Evolutionary conservation across 35 echinoderm and acorn worm genomes (phyloP), one percentile per base, ranked within the genome.

Genomic region (Ptychodera flava): DNA sequence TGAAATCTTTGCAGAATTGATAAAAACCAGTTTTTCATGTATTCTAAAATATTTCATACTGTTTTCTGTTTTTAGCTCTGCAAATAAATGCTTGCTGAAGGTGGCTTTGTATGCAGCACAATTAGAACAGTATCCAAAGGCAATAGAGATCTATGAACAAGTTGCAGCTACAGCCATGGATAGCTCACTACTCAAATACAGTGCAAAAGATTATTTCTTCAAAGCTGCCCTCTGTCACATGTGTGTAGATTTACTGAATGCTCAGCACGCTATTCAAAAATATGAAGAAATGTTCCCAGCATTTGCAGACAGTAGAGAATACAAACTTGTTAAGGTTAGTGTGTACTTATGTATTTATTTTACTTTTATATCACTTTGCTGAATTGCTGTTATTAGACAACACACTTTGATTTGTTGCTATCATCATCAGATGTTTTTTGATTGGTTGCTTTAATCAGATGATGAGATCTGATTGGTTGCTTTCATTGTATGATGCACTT

Each of bases 191-290:
- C 86, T 94, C 16, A 99, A 97, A 78, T 99, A 99, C 45, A 99
- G 96, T 86, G 93, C 93, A 78, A 99, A 99, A 64, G 96, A 99
- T 88, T 94, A 99, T 83, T 94, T 94, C 87, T 99, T 99, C 83
- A 93, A 99, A 92, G 96, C 96, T 1, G 96, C 96, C 31, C 38
- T 99, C 31, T 99, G 96, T 92, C 90, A 99, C 16, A 92, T 99
- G 90, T 99, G 96, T 89, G 87, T 99, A 85, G 96, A 99, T 86
- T 85, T 90, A 29, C 92, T 92, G 82, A 94, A 99, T 89, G 93
- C 96, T 30, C 93, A 99, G 88, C 85, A 85, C 33, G 90, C 96
- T 35, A 81, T 99, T 29, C 82, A 87, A 37, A 99, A 90, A 76
- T 99, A 99, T 79, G 85, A 92, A 35, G 93, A 99, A 14, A 92